A percentile compares a stretch with the other conserved stretches of the same genome.
phyloP scores from a whole-genome alignment of 2,888 invertebrate genomes.

The Plebejus argus region DNA sequence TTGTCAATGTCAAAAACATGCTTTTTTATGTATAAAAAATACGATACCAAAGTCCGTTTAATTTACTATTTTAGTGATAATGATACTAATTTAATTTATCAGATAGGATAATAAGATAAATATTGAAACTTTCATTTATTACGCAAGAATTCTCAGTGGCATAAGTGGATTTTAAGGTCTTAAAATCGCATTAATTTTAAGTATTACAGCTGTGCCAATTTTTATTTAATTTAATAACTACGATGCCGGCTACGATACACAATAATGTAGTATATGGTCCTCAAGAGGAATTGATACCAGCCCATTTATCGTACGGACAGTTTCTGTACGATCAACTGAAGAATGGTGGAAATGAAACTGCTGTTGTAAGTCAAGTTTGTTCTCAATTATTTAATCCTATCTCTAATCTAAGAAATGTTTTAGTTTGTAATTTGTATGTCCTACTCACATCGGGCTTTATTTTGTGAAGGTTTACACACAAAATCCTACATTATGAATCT shows the following conservation, averaged over 20 bases:
- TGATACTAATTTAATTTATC: not conserved
- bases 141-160: not conserved
- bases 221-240: slow-evolving; percentile 14
- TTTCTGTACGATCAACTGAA: slow-evolving; percentile 76
- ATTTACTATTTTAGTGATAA: not conserved
- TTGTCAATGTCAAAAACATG: slow-evolving; percentile 11
- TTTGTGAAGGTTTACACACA: slow-evolving; percentile 2
- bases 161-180: not conserved
- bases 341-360: slow-evolving; percentile 69
- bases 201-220: not conserved
- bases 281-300: slow-evolving; percentile 67
- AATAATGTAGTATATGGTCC: slow-evolving; percentile 71
- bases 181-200: not conserved
- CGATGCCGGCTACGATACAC: slow-evolving; percentile 55
- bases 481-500: not conserved
- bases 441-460: too few relatives aligned
- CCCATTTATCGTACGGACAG: slow-evolving; percentile 77
- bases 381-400: not conserved
- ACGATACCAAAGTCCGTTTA: not conserved
- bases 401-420: too few relatives aligned
- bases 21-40: not conserved
- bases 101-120: slow-evolving; percentile 11
- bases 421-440: too few relatives aligned
- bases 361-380: slow-evolving; percentile 63
- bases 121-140: not conserved